A percentile compares a stretch with the other conserved stretches of the same genome.
Evolutionary conservation across 2,797 vertebrate genomes (phyloP).

Genomic region (Eupleurogrammus muticus): DNA sequence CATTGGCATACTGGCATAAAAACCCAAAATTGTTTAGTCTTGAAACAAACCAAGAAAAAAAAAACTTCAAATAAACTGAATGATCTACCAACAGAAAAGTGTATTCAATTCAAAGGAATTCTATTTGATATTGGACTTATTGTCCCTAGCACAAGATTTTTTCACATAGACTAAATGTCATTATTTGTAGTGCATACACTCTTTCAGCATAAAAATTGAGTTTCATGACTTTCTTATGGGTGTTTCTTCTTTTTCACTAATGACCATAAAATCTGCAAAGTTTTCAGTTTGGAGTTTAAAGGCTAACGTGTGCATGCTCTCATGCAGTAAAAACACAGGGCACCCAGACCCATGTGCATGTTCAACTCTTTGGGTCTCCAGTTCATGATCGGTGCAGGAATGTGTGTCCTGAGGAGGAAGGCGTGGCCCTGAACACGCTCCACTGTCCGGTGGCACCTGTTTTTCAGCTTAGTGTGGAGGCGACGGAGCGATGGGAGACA

Average conservation of each 20-base stretch:
- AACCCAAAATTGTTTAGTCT: too few relatives aligned
- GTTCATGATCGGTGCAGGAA: constrained; percentile 63
- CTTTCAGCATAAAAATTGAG: constrained; percentile 36
- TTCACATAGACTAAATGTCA: too few relatives aligned
- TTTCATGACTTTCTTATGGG: constrained; percentile 31
- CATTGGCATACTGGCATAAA: too few relatives aligned
- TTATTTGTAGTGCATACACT: not conserved
- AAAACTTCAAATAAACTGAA: too few relatives aligned
- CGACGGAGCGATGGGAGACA: constrained; percentile 46
- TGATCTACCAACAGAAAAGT: too few relatives aligned
- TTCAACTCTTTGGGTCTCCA: constrained; percentile 47
- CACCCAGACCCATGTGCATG: constrained; percentile 27
- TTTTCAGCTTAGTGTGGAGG: constrained; percentile 67
- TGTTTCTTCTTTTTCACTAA: constrained; percentile 8
- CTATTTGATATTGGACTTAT: too few relatives aligned
- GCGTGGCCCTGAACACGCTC: constrained; percentile 52
- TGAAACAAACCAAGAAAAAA: too few relatives aligned
- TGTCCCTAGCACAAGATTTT: too few relatives aligned
- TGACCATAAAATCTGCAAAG: not conserved
- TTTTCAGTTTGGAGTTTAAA: constrained; percentile 16
- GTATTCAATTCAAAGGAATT: too few relatives aligned
- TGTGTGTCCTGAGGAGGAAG: constrained; percentile 72
- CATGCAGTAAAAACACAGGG: constrained; percentile 10
- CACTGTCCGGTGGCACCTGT: constrained; percentile 77
- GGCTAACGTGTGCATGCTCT: not conserved